Evolutionary conservation across 2,888 invertebrate species (phyloP).

Genomic region (Heliconius ismenius): DNA sequence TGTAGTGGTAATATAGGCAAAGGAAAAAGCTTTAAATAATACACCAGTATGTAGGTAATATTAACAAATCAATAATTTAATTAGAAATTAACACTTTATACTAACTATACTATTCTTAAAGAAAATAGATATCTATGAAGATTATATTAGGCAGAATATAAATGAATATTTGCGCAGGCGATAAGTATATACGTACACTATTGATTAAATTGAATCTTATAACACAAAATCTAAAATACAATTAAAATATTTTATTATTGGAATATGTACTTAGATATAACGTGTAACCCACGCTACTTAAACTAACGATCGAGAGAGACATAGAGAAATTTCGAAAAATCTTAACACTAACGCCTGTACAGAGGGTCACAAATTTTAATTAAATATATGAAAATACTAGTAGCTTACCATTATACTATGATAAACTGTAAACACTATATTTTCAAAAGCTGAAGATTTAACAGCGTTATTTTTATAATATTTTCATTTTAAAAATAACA

Average conservation of each 20-base stretch:
- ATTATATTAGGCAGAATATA: conserved; percentile 68
- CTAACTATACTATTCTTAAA: conserved; percentile 70
- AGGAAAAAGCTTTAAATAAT: conserved; percentile 50
- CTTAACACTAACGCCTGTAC: conserved; percentile 56
- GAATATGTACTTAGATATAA: conserved; percentile 56
- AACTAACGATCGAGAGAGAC: conserved; percentile 78
- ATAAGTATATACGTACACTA: conserved; percentile 63
- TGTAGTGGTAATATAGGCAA: too few species aligned
- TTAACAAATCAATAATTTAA: conserved; percentile 79
- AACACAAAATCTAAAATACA: conserved; percentile 65
- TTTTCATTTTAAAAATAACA: conserved; percentile 14
- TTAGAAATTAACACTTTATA: conserved; percentile 75
- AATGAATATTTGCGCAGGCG: conserved; percentile 70
- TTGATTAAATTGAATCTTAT: conserved; percentile 58
- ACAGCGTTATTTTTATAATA: neutral
- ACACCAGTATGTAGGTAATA: conserved; percentile 55
- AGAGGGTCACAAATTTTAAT: conserved; percentile 29
- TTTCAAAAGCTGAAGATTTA: conserved; percentile 20
- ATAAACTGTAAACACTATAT: conserved; percentile 21
- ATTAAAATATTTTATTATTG: conserved; percentile 60
- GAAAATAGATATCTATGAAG: conserved; percentile 70
- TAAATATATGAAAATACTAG: conserved; percentile 23
- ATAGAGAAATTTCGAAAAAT: conserved; percentile 75
- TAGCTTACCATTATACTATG: neutral
- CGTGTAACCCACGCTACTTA: conserved; percentile 56